Base-by-base conservation (phyloP, 2,113 vertebrate genomes). In the Sarotherodon lohbergeri region DNA sequence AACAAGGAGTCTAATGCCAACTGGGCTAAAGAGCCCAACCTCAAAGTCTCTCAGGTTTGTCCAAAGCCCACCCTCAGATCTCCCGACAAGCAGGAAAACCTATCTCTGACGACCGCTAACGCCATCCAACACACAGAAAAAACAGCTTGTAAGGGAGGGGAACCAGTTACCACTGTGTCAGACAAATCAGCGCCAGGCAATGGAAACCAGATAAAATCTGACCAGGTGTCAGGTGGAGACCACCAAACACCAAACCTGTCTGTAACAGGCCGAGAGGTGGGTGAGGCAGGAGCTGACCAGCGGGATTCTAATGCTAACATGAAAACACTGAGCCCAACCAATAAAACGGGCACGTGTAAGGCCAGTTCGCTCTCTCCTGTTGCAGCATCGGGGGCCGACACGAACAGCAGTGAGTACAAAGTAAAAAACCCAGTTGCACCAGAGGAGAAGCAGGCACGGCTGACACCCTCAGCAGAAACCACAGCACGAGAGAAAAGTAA, bases 1-100 rank as follows among this genome's bases (percentile, higher is more conserved):
- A 97, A 96, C 63, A 95, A 93, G 43, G 97, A 95, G 52, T 13
- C 96, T 9, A 92, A 95, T 46, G 93, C 96, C 80, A 95, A 94
- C 82, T 97, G 90, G 91, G 84, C 92, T 32, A 91, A 86, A 68
- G 93, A 95, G 89, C 66, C 95, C 73, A 84, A 94, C 92, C 86
- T 96, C 92, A 93, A 96, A 95, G 93, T 97, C 55, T 93, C 94
- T 79, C 91, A 93, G 85, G 94, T 90, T 87, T 93, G 86, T 86
- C 84, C 94, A 79, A 91, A 88, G 4, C 50, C 91, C 27, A 39
- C 76, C 83, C 88, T 88, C 52, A 59, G 87, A 0, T 83, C 91
- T 9, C 1, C 81, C 0, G 82, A 94, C 12, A 46, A 88, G 82
- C 91, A 95, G 56, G 90, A 94, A 41, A 93, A 91, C 61, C 54